phyloP scores from a whole-genome alignment of 2,797 vertebrate species.

The Falco concolor region DNA sequence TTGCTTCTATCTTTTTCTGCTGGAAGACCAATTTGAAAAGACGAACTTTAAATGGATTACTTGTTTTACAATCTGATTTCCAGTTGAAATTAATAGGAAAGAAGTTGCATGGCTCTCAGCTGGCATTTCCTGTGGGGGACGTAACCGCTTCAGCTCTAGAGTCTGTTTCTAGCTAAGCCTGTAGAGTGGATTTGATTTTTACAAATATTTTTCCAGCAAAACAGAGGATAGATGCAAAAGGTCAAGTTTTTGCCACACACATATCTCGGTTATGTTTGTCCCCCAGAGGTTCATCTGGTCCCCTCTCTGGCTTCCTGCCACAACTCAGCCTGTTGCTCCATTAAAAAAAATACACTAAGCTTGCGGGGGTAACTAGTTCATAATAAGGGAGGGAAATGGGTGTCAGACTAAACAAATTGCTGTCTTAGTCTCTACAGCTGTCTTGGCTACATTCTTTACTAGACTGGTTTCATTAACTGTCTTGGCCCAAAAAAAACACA shows the following conservation, averaged over 20 bases:
- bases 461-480: not conserved
- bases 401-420: not conserved
- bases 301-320: not conserved
- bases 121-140: not conserved
- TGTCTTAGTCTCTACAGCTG: not conserved
- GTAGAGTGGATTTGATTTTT: not conserved
- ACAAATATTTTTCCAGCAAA: not conserved
- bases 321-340: not conserved
- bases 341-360: not conserved
- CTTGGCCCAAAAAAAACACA: not conserved
- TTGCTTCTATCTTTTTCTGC: not conserved
- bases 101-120: not conserved
- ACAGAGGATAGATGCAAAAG: not conserved
- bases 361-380: not conserved
- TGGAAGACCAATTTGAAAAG: not conserved
- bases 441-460: not conserved
- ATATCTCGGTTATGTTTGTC: not conserved
- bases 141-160: not conserved
- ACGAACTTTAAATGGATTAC: conserved; percentile 1
- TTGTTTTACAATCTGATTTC: not conserved
- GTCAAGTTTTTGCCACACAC: not conserved
- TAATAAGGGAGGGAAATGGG: not conserved
- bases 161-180: not conserved
- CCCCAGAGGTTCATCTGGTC: not conserved
- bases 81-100: not conserved